Evolutionary conservation across 2,113 vertebrate genomes (phyloP).

Genomic region (Halcyon senegalensis): DNA sequence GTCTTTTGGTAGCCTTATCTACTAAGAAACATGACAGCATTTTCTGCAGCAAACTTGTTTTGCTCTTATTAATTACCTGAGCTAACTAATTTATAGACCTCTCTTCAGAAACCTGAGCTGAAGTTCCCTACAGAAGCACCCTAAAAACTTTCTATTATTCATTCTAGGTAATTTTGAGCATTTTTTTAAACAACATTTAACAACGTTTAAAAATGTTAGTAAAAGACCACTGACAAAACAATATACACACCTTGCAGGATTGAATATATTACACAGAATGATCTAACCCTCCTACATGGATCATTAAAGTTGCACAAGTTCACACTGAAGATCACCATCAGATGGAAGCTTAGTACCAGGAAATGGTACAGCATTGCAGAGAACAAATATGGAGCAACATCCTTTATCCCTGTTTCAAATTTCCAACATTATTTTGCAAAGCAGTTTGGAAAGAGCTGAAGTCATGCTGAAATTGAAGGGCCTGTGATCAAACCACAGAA

Average conservation of each 20-base stretch:
- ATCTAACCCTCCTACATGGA: not conserved
- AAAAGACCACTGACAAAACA: not conserved
- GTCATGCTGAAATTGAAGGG: not conserved
- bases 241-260: not conserved
- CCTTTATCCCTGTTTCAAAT: not conserved
- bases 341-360: not conserved
- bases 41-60: not conserved
- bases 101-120: not conserved
- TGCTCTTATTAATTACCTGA: not conserved
- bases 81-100: not conserved
- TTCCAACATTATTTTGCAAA: not conserved
- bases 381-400: not conserved
- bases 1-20: not conserved
- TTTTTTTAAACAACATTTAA: not conserved
- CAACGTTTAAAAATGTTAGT: not conserved
- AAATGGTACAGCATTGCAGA: not conserved
- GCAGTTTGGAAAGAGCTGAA: not conserved
- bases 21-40: not conserved
- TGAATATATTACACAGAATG: not conserved
- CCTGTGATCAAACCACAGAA: not conserved
- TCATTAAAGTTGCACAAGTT: not conserved
- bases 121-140: not conserved
- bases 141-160: not conserved
- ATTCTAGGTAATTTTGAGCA: not conserved
- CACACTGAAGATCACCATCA: not conserved